A percentile compares a stretch with the other conserved stretches of the same genome.
Evolutionary conservation across 1,140 invertebrate genomes (phyloP).

Genomic region (Halictus rubicundus): DNA sequence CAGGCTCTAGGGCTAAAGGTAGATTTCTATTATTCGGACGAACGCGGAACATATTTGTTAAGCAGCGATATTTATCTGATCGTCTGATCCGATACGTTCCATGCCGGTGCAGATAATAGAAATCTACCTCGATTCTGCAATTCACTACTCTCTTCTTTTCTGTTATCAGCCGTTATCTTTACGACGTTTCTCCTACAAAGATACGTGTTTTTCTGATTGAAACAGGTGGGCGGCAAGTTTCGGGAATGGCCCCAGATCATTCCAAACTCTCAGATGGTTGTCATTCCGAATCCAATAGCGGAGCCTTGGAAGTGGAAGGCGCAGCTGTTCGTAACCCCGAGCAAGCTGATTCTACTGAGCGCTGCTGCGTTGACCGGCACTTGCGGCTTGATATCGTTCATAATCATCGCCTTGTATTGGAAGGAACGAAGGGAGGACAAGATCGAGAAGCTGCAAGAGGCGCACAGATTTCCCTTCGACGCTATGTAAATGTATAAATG

Average conservation of each 20-base stretch:
- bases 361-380: slow-evolving; percentile 93
- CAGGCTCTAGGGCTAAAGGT: too few species aligned
- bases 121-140: not conserved
- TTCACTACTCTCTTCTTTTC: not conserved
- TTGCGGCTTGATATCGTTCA: slow-evolving; percentile 90
- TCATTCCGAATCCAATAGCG: slow-evolving; percentile 92
- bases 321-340: slow-evolving; percentile 97
- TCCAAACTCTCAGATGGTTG: slow-evolving; percentile 98
- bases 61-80: too few species aligned
- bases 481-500: slow-evolving; percentile 82
- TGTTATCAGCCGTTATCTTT: too few species aligned
- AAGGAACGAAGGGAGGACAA: slow-evolving; percentile 96
- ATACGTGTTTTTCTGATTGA: not conserved
- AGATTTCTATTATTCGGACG: too few species aligned
- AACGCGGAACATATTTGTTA: too few species aligned
- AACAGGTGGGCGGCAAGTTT: slow-evolving; percentile 75
- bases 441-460: slow-evolving; percentile 92
- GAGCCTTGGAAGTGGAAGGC: slow-evolving; percentile 93
- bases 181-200: too few species aligned
- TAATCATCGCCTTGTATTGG: slow-evolving; percentile 94
- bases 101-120: too few species aligned
- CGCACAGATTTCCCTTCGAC: slow-evolving; percentile 92
- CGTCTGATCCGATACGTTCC: too few species aligned
- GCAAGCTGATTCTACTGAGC: slow-evolving; percentile 95
- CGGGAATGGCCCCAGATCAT: slow-evolving; percentile 95